Evolutionary conservation across 1,140 invertebrate species (phyloP).

Genomic region (Neoseiulus cucumeris): DNA sequence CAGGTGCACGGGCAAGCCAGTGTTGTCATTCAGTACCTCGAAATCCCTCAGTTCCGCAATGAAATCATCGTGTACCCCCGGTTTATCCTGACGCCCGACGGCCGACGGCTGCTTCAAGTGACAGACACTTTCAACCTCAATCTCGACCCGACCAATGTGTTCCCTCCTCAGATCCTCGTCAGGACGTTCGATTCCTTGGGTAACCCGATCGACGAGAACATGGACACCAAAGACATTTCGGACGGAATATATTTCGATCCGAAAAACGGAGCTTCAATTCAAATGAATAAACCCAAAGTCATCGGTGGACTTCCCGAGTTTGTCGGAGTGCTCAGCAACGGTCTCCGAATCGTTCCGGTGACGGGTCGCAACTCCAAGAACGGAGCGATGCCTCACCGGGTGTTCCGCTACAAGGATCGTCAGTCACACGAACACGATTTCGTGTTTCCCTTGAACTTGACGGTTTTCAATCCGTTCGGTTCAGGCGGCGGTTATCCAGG

Average conservation of each 20-base stretch:
- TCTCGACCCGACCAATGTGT: constrained; percentile 10
- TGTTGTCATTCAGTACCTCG: constrained; percentile 1
- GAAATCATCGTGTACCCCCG: constrained; percentile 1
- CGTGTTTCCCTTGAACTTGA: neutral
- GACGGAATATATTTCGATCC: constrained; percentile 10
- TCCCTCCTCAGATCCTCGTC: constrained; percentile 4
- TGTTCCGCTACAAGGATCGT: constrained; percentile 5
- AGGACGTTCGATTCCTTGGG: constrained; percentile 1
- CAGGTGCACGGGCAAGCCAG: neutral
- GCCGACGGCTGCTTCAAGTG: neutral
- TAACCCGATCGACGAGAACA: constrained; percentile 4
- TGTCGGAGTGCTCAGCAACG: neutral
- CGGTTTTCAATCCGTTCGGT: neutral
- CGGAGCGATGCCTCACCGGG: neutral
- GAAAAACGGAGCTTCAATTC: neutral
- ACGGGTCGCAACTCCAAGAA: neutral
- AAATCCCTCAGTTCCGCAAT: neutral
- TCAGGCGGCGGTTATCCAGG: neutral
- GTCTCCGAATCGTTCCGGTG: neutral
- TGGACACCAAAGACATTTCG: neutral
- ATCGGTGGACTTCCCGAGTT: neutral
- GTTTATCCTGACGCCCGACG: neutral
- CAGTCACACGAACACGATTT: constrained; percentile 5
- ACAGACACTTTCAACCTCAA: neutral
- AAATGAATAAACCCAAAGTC: constrained; percentile 1